Percentiles rank a stretch among this genome's conserved stretches.
These are phyloP conservation scores for Campylomormyrus tamandua DNA, from an alignment of 2,113 vertebrate genomes.

Conservation along the genomic window DNA sequence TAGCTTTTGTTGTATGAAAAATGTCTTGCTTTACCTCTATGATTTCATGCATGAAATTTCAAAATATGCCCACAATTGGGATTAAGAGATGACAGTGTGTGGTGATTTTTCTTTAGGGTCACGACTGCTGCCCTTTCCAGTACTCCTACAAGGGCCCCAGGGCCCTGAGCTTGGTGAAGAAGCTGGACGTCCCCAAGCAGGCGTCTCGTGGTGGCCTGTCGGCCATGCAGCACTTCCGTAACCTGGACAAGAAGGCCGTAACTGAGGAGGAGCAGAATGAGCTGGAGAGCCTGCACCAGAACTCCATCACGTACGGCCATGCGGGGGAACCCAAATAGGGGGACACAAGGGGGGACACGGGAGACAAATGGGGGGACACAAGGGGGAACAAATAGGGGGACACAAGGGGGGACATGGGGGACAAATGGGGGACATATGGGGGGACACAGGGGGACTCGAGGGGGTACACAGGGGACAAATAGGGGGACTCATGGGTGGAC, in stretches of 20 bases:
- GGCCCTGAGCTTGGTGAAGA: constrained; percentile 55
- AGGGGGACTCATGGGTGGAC: too few species aligned
- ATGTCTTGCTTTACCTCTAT: background rate
- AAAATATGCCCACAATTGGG: background rate
- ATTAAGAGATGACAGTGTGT: background rate
- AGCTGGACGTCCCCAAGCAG: constrained; percentile 61
- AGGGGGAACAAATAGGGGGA: too few species aligned
- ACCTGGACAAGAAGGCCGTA: constrained; percentile 65
- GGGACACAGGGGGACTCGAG: background rate
- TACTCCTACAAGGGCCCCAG: constrained; percentile 55
- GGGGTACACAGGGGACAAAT: too few species aligned
- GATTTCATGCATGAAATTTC: background rate
- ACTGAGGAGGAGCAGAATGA: constrained; percentile 53
- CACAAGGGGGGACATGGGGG: too few species aligned
- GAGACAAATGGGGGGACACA: constrained; percentile 27
- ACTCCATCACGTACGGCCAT: constrained; percentile 52
- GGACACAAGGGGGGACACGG: constrained; percentile 28
- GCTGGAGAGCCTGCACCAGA: constrained; percentile 58
- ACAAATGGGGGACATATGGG: constrained; percentile 28
- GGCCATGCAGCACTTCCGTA: constrained; percentile 68
- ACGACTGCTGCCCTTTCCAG: constrained; percentile 64
- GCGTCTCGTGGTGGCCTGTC: constrained; percentile 50
- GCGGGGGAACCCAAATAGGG: constrained; percentile 23
- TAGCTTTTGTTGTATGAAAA: background rate
- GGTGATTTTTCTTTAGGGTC: constrained; percentile 48